Percentiles rank a stretch among this genome's conserved stretches.
Evolutionary conservation across 2,888 invertebrate genomes (phyloP).

Genomic region (Drosophila mercatorum): DNA sequence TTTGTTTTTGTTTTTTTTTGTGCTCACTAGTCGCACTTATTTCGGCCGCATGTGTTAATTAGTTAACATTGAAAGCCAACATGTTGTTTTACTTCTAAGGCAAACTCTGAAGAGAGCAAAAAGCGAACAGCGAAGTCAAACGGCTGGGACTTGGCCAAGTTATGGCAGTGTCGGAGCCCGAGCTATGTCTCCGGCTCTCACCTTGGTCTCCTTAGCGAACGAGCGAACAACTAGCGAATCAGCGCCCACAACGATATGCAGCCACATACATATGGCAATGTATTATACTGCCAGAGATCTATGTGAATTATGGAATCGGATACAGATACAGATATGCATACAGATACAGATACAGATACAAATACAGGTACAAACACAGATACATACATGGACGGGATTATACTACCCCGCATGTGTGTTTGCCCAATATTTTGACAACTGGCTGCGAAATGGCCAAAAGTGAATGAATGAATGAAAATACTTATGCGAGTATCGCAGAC

Average conservation of each 20-base stretch:
- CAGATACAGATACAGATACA: background rate
- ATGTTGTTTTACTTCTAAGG: constrained; percentile 42
- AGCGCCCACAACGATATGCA: constrained; percentile 15
- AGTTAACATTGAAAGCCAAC: constrained; percentile 67
- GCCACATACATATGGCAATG: background rate
- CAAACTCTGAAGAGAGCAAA: constrained; percentile 8
- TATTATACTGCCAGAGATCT: background rate
- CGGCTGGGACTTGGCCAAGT: constrained; percentile 48
- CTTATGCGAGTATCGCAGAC: constrained; percentile 32
- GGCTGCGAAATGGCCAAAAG: constrained; percentile 57
- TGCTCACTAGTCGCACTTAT: constrained; percentile 43
- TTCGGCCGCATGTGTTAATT: constrained; percentile 66
- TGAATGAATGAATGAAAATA: constrained; percentile 65
- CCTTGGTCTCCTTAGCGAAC: constrained; percentile 66
- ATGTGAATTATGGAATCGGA: constrained; percentile 4
- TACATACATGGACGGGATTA: constrained; percentile 21
- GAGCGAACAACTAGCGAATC: constrained; percentile 16
- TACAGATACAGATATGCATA: background rate
- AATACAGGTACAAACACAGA: background rate
- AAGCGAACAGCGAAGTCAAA: constrained; percentile 1
- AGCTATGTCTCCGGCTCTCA: constrained; percentile 38
- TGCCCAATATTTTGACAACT: constrained; percentile 65
- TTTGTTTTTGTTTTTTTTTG: constrained; percentile 2
- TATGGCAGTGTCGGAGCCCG: constrained; percentile 37
- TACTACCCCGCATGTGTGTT: constrained; percentile 44